Base-by-base conservation (phyloP, 2,113 vertebrate species). In the Nasalis larvatus region DNA sequence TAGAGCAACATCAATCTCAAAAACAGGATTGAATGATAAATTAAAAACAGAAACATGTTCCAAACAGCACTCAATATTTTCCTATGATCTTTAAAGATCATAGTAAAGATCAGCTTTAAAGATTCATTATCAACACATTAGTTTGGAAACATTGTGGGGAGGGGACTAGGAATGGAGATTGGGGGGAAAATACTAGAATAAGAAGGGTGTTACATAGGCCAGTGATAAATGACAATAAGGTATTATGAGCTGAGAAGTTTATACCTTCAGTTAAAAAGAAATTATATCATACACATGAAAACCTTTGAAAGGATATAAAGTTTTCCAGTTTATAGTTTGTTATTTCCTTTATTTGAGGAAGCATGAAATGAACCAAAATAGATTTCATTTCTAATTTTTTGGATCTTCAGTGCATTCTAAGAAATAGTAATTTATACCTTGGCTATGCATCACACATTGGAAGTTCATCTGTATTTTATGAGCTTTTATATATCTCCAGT, bases 381-480 rank as follows among this genome's bases (percentile, higher is more conserved):
- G 80, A 98, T 77, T 37, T 90, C 69, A 47, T 73, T 87, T 77
- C 82, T 91, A 71, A 76, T 49, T 78, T 93, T 93, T 74, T 82
- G 73, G 42, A 81, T 95, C 87, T 74, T 97, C 37, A 27, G 37
- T 58, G 54, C 80, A 93, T 77, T 95, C 92, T 88, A 23, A 81
- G 85, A 78, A 96, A 63, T 45, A 27, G 7, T 85, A 80, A 96
- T 85, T 95, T 84, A 91, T 49, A 93, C 68, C 42, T 73, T 89
- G 71, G 76, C 81, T 97, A 60, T 89, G 52, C 56, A 95, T 83
- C 87, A 85, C 94, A 87, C 76, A 16, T 30, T 77, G 81, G 23
- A 96, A 96, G 45, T 95, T 96, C 91, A 93, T 93, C 86, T 85
- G 52, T 68, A 91, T 96, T 96, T 98, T 82, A 96, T 56, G 54